These are phyloP conservation scores for Gymnosoma rotundatum DNA, from an alignment of 2,888 invertebrate species.

Conservation along the genomic window DNA sequence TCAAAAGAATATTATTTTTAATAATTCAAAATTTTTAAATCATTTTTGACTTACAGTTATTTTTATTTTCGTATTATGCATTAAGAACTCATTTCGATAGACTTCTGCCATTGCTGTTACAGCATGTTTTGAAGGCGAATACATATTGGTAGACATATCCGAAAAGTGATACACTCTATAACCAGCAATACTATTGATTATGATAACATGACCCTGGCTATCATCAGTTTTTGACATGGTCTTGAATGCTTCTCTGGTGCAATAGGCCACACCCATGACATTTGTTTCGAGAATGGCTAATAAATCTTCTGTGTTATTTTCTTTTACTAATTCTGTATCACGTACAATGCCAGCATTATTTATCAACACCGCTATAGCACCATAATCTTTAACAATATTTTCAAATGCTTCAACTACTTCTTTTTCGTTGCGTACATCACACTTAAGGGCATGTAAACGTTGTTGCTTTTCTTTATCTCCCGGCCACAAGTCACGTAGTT, in stretches of 20 bases:
- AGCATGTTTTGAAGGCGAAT: constrained; percentile 77
- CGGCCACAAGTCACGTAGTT: constrained; percentile 14
- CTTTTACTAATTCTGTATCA: constrained; percentile 47
- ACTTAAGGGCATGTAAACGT: constrained; percentile 80
- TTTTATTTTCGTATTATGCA: constrained; percentile 72
- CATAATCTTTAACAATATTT: constrained; percentile 82
- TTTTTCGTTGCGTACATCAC: constrained; percentile 83
- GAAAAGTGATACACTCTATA: constrained; percentile 66
- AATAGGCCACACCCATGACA: constrained; percentile 80
- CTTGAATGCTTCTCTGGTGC: constrained; percentile 81
- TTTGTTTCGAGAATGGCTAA: constrained; percentile 80
- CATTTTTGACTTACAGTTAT: constrained; percentile 69
- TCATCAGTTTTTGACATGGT: constrained; percentile 78
- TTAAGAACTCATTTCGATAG: constrained; percentile 76
- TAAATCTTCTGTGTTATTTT: constrained; percentile 61
- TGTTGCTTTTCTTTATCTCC: constrained; percentile 54
- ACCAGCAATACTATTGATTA: constrained; percentile 80
- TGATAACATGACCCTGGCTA: constrained; percentile 80
- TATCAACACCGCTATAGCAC: constrained; percentile 83
- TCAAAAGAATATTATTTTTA: not conserved
- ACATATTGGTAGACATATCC: constrained; percentile 65
- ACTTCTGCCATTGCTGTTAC: constrained; percentile 77
- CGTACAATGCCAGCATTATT: constrained; percentile 83
- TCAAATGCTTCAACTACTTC: constrained; percentile 83
- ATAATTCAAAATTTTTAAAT: not conserved